A percentile compares a stretch with the other conserved stretches of the same genome.
phyloP scores from a whole-genome alignment of 2,797 vertebrate species.

The Threskiornis aethiopicus region DNA sequence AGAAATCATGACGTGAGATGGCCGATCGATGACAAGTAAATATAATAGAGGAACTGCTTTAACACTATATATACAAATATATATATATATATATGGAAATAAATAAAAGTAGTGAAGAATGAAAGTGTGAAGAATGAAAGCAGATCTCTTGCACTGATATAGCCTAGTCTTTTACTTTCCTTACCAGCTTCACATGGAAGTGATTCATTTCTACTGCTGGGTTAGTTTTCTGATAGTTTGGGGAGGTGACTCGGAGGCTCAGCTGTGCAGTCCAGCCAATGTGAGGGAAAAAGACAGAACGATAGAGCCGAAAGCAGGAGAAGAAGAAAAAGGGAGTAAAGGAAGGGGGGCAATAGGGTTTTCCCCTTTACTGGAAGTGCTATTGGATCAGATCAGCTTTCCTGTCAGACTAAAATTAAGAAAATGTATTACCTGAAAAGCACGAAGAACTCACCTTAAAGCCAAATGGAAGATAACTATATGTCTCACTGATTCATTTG shows the following conservation, averaged over 20 bases:
- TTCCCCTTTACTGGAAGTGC: neutral
- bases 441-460: neutral
- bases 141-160: neutral
- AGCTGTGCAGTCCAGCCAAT: neutral
- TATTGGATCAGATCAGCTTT: neutral
- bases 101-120: neutral
- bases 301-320: neutral
- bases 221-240: neutral
- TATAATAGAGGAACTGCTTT: neutral
- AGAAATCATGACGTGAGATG: neutral
- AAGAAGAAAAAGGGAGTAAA: neutral
- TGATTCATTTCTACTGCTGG: neutral
- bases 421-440: neutral
- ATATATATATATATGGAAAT: neutral
- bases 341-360: neutral
- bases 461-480: neutral
- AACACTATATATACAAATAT: neutral
- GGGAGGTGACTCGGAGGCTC: neutral
- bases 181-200: neutral
- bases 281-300: neutral
- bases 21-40: neutral
- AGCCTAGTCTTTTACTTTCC: neutral
- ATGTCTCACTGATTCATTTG: neutral
- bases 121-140: neutral
- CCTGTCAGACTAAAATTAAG: neutral